These are phyloP conservation scores for Pampusana beccarii DNA, from an alignment of 2,113 vertebrate species.

Conservation along the genomic window DNA sequence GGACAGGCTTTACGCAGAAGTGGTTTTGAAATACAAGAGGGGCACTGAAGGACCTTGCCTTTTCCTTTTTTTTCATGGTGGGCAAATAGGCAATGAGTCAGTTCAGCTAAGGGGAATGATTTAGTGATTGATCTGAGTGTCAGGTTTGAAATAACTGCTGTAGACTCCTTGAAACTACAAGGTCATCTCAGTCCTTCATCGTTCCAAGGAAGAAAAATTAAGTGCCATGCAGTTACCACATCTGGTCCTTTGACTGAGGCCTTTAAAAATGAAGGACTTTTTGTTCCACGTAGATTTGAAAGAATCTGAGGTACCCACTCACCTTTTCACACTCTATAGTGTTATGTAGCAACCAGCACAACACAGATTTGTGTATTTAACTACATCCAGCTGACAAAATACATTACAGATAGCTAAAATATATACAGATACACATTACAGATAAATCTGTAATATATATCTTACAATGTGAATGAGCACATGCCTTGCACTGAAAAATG, in stretches of 20 bases:
- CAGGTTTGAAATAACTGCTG: slow-evolving; percentile 54
- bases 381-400: neutral
- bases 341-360: neutral
- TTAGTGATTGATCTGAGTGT: slow-evolving; percentile 63
- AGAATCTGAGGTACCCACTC: neutral
- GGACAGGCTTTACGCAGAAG: neutral
- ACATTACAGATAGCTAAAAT: neutral
- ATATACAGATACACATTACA: neutral
- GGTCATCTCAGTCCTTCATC: slow-evolving; percentile 51
- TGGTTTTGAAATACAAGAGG: slow-evolving; percentile 9
- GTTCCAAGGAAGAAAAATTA: slow-evolving; percentile 59
- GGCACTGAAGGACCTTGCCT: neutral
- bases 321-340: neutral
- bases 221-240: neutral
- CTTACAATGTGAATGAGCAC: neutral
- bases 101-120: slow-evolving; percentile 45
- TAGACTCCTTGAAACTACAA: slow-evolving; percentile 65
- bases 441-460: neutral
- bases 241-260: slow-evolving; percentile 6
- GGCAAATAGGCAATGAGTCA: slow-evolving; percentile 59
- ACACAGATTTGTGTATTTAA: neutral
- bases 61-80: neutral
- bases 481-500: neutral
- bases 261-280: slow-evolving; percentile 28
- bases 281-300: neutral